Percentiles rank a stretch among this genome's conserved stretches.
phyloP scores from a whole-genome alignment of 2,888 invertebrate species.

The Abscondita cerata region DNA sequence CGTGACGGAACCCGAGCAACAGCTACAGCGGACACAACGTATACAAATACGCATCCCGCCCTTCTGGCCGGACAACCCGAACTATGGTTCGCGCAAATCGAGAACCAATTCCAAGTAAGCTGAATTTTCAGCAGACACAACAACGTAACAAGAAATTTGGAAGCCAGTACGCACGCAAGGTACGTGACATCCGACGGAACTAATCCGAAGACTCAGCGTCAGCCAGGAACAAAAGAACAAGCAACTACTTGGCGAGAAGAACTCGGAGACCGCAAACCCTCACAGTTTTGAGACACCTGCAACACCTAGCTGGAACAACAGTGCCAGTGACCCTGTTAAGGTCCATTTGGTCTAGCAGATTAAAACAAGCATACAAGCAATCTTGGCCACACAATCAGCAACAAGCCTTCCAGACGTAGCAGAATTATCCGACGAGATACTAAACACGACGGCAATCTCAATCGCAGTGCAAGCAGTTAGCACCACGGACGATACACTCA shows the following conservation, averaged over 20 bases:
- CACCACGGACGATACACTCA: no score
- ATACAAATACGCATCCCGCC: not conserved
- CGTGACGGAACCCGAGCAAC: no score
- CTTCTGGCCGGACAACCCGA: not conserved
- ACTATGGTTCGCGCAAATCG: no score
- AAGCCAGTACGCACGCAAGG: slow-evolving; percentile 37
- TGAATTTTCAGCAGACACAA: slow-evolving; percentile 36
- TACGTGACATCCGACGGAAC: slow-evolving; percentile 41
- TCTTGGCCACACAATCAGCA: slow-evolving; percentile 13
- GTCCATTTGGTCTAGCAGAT: slow-evolving; percentile 16
- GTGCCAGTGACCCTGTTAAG: slow-evolving; percentile 10
- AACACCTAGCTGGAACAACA: not conserved
- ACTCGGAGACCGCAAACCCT: slow-evolving; percentile 29
- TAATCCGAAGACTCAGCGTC: no score
- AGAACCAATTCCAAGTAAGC: not conserved
- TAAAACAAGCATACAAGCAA: slow-evolving; percentile 13
- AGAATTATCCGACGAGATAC: not conserved
- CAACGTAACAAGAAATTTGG: slow-evolving; percentile 36
- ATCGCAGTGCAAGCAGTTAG: no score
- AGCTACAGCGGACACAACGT: no score
- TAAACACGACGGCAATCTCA: not conserved
- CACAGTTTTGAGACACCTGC: slow-evolving; percentile 22
- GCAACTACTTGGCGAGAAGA: slow-evolving; percentile 20
- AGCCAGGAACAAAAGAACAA: slow-evolving; percentile 11
- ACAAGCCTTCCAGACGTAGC: not conserved